phyloP scores from a whole-genome alignment of 2,888 invertebrate genomes.

The Cetonia aurata region DNA sequence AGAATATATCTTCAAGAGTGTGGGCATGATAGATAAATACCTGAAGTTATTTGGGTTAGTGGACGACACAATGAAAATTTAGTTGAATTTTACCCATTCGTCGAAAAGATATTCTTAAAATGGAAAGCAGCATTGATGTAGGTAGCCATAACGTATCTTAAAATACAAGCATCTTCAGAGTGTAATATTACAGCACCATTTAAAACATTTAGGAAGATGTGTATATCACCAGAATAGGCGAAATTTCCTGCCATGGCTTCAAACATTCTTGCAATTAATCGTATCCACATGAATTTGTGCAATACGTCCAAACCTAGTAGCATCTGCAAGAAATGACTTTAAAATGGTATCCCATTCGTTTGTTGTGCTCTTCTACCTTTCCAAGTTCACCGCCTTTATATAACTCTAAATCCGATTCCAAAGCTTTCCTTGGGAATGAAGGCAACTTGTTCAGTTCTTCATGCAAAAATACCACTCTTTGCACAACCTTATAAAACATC shows the following conservation, averaged over 20 bases:
- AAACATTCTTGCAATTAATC: conserved; percentile 95
- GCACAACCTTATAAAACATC: conserved; percentile 76
- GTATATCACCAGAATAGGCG: conserved; percentile 96
- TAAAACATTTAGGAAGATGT: conserved; percentile 96
- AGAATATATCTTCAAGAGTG: conserved; percentile 94
- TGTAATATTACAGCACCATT: conserved; percentile 97
- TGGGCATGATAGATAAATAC: conserved; percentile 97
- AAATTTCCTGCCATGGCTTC: conserved; percentile 98
- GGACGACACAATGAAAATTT: background rate
- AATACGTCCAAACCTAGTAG: conserved; percentile 93
- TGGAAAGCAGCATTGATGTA: conserved; percentile 98
- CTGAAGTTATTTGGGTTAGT: conserved; percentile 64
- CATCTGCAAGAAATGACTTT: conserved; percentile 69
- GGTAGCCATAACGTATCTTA: conserved; percentile 95
- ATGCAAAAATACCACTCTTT: conserved; percentile 97
- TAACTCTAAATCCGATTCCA: conserved; percentile 95
- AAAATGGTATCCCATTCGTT: background rate
- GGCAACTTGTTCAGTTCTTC: conserved; percentile 99
- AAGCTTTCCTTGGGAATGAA: conserved; percentile 96
- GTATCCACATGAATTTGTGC: conserved; percentile 99
- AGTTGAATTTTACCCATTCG: conserved; percentile 81
- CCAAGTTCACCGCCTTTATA: conserved; percentile 92
- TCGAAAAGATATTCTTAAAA: conserved; percentile 98
- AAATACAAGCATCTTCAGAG: conserved; percentile 95
- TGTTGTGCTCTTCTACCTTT: conserved; percentile 73